Evolutionary conservation across 2,113 vertebrate species (phyloP).

Genomic region (Nibea albiflora): DNA sequence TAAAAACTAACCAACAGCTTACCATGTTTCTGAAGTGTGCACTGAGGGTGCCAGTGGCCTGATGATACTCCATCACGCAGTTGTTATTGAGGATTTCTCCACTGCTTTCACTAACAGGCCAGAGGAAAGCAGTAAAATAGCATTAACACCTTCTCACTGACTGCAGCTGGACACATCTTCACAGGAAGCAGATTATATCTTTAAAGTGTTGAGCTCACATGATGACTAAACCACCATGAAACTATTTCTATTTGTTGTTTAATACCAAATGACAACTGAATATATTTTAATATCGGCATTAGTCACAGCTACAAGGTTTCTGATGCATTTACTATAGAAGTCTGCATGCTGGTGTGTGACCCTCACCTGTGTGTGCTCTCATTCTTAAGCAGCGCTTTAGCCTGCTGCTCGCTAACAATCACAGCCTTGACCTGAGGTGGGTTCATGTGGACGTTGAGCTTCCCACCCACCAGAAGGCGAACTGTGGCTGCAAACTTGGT

Average conservation of each 20-base stretch:
- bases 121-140: background rate
- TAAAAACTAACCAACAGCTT: slow-evolving; percentile 25
- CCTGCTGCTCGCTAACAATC: slow-evolving; percentile 95
- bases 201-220: background rate
- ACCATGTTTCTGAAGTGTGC: slow-evolving; percentile 98
- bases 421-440: slow-evolving; percentile 96
- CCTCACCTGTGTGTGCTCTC: slow-evolving; percentile 90
- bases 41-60: slow-evolving; percentile 91
- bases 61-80: slow-evolving; percentile 97
- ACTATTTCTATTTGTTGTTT: background rate
- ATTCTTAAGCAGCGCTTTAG: slow-evolving; percentile 93
- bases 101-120: slow-evolving; percentile 88
- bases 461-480: slow-evolving; percentile 93
- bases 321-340: background rate
- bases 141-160: background rate
- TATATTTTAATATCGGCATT: background rate
- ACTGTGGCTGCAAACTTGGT: slow-evolving; percentile 96
- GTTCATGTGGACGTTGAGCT: slow-evolving; percentile 97
- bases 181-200: background rate
- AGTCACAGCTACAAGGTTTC: background rate
- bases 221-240: background rate
- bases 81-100: slow-evolving; percentile 97
- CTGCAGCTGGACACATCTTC: background rate
- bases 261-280: background rate
- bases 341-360: background rate